A percentile compares a stretch with the other conserved stretches of the same genome.
Evolutionary conservation across 2,113 vertebrate genomes (phyloP).

Genomic region (Mastomys coucha): DNA sequence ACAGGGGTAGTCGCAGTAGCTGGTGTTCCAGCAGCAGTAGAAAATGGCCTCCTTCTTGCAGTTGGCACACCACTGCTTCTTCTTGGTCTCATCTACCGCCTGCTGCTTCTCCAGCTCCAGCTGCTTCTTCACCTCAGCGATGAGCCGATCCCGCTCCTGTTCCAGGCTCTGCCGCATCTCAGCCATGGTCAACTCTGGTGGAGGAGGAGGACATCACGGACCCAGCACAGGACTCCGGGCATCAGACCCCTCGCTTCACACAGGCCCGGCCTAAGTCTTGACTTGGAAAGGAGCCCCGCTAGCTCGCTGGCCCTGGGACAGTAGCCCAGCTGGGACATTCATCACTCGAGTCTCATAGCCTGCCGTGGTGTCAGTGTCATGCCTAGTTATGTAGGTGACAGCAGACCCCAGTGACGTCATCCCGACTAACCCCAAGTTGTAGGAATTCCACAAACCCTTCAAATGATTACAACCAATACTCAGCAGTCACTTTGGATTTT

Average conservation of each 20-base stretch:
- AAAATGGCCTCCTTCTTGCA: constrained; percentile 99
- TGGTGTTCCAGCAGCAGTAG: constrained; percentile 99
- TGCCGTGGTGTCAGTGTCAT: no score
- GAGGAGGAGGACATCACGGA: neutral
- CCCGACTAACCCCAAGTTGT: accelerated
- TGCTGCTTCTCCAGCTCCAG: constrained; percentile 96
- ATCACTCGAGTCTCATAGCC: accelerated
- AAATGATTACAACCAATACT: neutral
- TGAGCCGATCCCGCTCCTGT: constrained; percentile 95
- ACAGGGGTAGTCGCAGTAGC: constrained; percentile 99
- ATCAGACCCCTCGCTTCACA: neutral
- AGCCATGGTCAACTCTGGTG: constrained; percentile 96
- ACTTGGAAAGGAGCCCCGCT: accelerated
- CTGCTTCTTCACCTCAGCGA: constrained; percentile 97
- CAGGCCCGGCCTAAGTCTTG: accelerated
- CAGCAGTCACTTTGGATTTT: neutral
- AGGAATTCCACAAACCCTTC: neutral
- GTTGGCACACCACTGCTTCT: constrained; percentile 99
- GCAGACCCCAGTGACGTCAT: neutral
- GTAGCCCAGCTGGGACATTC: accelerated
- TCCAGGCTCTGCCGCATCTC: constrained; percentile 99
- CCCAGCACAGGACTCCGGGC: accelerated
- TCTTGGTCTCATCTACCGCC: constrained; percentile 97
- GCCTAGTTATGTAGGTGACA: accelerated
- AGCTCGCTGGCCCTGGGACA: neutral